A percentile compares a stretch with the other conserved stretches of the same genome.
Conservation (phyloP, 2,888 invertebrate genomes). For the Hydraecia micacea region DNA sequence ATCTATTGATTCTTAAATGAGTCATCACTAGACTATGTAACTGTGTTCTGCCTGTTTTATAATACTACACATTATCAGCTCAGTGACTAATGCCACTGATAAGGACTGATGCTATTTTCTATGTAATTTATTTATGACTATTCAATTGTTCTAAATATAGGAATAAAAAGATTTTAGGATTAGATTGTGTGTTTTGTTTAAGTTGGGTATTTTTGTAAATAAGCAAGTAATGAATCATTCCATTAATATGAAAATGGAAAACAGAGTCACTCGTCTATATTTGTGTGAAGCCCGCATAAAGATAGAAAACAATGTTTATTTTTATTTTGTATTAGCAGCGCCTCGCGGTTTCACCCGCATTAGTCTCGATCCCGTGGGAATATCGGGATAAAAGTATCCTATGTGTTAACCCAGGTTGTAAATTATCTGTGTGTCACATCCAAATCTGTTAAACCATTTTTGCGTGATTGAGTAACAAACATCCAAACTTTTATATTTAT, state of each 20-base stretch:
- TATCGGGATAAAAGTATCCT: too few species aligned
- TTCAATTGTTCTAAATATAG: conserved; percentile 40
- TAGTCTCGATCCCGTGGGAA: too few species aligned
- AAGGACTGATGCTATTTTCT: conserved; percentile 47
- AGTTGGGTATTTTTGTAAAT: not conserved
- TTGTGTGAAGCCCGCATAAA: not conserved
- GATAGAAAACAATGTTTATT: not conserved
- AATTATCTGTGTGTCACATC: too few species aligned
- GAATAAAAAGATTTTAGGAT: conserved; percentile 27
- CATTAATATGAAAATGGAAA: not conserved
- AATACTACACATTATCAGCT: conserved; percentile 54
- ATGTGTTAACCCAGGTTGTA: too few species aligned
- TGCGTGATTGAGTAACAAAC: too few species aligned
- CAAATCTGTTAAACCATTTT: too few species aligned
- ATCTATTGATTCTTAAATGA: conserved; percentile 23
- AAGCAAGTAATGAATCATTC: conserved; percentile 9
- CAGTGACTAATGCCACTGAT: conserved; percentile 57
- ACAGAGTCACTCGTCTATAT: not conserved
- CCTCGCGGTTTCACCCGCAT: too few species aligned
- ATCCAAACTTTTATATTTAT: too few species aligned
- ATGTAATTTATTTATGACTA: conserved; percentile 20
- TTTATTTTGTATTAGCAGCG: too few species aligned
- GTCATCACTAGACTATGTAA: conserved; percentile 42
- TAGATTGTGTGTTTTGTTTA: conserved; percentile 20
- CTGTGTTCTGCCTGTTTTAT: conserved; percentile 26